Percentiles rank a stretch among this genome's conserved stretches.
These are phyloP conservation scores for Sarcoramphus papa DNA, from an alignment of 2,797 vertebrate genomes.

Conservation along the genomic window DNA sequence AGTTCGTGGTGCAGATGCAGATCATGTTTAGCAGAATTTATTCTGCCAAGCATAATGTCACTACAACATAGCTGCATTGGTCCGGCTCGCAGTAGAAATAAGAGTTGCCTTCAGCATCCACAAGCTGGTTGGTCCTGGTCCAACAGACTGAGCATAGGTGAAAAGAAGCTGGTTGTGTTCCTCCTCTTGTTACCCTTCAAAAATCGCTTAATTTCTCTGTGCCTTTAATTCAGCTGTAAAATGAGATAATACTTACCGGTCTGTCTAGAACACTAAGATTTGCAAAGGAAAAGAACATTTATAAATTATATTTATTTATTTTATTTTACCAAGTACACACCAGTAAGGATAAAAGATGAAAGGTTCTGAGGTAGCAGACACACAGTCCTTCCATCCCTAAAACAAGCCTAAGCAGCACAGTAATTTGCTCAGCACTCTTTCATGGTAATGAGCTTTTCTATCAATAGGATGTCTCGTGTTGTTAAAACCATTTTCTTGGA, in stretches of 20 bases:
- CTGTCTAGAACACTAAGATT: neutral
- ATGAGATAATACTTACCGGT: neutral
- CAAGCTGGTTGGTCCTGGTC: neutral
- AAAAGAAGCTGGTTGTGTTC: neutral
- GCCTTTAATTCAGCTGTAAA: neutral
- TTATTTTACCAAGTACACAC: neutral
- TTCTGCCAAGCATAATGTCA: neutral
- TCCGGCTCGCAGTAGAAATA: neutral
- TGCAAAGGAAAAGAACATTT: neutral
- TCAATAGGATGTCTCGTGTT: neutral
- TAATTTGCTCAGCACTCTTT: neutral
- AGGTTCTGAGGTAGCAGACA: neutral
- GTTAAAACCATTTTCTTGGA: slow-evolving; percentile 7
- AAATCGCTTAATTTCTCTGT: neutral
- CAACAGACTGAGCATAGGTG: neutral
- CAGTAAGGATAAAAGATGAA: neutral
- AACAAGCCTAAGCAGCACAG: neutral
- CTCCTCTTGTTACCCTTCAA: neutral
- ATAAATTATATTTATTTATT: neutral
- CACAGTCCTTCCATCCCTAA: neutral
- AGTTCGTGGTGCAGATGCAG: neutral
- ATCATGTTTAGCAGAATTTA: neutral
- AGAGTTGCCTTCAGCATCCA: neutral
- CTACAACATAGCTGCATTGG: neutral
- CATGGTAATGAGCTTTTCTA: neutral